A percentile compares a stretch with the other conserved stretches of the same genome.
Conservation (phyloP, 2,113 vertebrate genomes). For the Craseonycteris thonglongyai region DNA sequence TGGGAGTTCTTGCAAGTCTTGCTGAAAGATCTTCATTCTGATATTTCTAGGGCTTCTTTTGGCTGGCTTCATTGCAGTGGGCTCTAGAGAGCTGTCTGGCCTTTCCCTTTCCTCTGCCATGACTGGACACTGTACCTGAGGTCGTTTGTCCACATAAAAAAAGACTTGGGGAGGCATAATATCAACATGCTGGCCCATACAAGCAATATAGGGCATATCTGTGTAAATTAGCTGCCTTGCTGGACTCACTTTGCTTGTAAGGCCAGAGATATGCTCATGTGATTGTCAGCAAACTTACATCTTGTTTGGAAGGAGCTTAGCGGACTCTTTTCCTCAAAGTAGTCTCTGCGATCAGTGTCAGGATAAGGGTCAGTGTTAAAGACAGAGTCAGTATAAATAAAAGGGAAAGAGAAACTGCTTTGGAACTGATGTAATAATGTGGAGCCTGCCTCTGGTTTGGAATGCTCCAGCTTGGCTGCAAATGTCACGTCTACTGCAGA, state of each 20-base stretch:
- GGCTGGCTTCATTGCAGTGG: constrained; percentile 60
- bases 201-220: constrained; percentile 81
- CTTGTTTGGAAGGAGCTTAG: constrained; percentile 79
- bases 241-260: constrained; percentile 62
- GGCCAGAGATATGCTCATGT: constrained; percentile 78
- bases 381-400: constrained; percentile 64
- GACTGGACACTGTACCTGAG: constrained; percentile 32
- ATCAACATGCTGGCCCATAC: constrained; percentile 36
- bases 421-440: constrained; percentile 75
- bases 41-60: background rate
- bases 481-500: constrained; percentile 81
- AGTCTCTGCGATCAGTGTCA: constrained; percentile 65
- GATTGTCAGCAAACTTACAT: constrained; percentile 73
- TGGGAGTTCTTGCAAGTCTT: constrained; percentile 46
- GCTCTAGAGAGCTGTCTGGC: constrained; percentile 38
- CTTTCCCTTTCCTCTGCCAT: constrained; percentile 65
- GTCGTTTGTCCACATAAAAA: constrained; percentile 83
- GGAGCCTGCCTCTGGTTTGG: constrained; percentile 72
- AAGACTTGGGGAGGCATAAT: constrained; percentile 74
- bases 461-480: constrained; percentile 68
- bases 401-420: constrained; percentile 81
- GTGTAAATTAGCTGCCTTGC: constrained; percentile 81
- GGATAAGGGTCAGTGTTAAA: constrained; percentile 58
- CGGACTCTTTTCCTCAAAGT: constrained; percentile 71
- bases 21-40: constrained; percentile 43